Base-by-base conservation (phyloP, 2,113 vertebrate genomes). In the Vireo altiloquus region DNA sequence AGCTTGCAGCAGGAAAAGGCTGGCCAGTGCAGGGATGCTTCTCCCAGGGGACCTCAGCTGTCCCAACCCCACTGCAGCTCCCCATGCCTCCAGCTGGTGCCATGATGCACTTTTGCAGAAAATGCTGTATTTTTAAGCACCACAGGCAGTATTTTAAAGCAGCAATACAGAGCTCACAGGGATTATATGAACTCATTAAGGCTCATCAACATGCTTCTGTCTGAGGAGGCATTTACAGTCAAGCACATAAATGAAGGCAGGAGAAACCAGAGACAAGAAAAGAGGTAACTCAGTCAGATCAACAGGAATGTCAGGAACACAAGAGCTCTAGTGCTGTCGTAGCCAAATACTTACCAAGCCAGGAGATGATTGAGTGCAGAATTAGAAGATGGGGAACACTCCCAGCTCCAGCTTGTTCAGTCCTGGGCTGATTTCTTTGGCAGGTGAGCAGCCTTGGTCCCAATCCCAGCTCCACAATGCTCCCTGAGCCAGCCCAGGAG, bases 391-490 rank as follows among this genome's bases (percentile, higher is more conserved):
- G 1, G 23, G 40, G 47, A 20, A 56, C 23, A 25, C 9, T 1
- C 8, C 33, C 30, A 86, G 2, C 13, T 60, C 40, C 64, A 66
- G 24, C 33, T 40, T 10, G 0, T 20, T 71, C 65, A n/a, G 22
- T 40, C 79, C 77, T 68, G 46, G 42, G 39, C 27, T 61, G 23
- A 4, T 47, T 78, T 37, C n/a, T 59, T 33, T 10, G 44, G 14
- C 40, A 42, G 40, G 40, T 42, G 40, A 47, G 80, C 64, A 56
- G 64, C 69, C 39, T 40, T 2, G 5, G 42, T 13, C 63, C 63
- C 39, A 4, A 0, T 8, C 42, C 61, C 80, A 35, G 40, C 35
- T 40, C 64, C 22, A 5, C 2, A 2, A n/a, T 15, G 12, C 47
- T 46, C 63, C 47, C 63, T 33, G 22, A 66, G 46, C 46, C 47